These are phyloP conservation scores for Phyllotreta striolata DNA, from an alignment of 2,888 invertebrate species.

Conservation along the genomic window DNA sequence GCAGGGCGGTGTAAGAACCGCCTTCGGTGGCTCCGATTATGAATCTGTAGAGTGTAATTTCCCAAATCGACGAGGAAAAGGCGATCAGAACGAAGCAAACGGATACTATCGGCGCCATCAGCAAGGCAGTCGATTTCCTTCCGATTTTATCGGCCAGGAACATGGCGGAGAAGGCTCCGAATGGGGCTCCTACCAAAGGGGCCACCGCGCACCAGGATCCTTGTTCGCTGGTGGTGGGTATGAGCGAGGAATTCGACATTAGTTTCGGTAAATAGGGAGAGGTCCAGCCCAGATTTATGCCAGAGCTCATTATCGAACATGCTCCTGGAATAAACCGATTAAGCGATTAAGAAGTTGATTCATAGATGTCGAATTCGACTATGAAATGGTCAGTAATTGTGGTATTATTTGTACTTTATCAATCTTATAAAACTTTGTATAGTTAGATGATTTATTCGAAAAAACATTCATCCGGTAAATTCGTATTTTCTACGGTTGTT, in stretches of 20 bases:
- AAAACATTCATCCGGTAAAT: too few species aligned
- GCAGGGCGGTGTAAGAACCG: conserved; percentile 59
- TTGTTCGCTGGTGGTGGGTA: conserved; percentile 64
- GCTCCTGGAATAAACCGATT: conserved; percentile 51
- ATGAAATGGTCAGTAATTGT: neutral
- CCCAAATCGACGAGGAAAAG: conserved; percentile 65
- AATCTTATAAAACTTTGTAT: conserved; percentile 5
- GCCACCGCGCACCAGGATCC: conserved; percentile 72
- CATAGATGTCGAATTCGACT: too few species aligned
- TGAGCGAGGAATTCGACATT: conserved; percentile 60
- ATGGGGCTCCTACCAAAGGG: conserved; percentile 70
- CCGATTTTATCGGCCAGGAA: conserved; percentile 71
- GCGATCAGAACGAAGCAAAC: conserved; percentile 70
- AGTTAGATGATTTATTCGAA: conserved; percentile 9
- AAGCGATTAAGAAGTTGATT: too few species aligned
- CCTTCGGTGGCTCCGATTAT: conserved; percentile 65
- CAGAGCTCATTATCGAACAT: conserved; percentile 52
- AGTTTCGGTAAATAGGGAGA: conserved; percentile 67
- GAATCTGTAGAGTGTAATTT: conserved; percentile 62
- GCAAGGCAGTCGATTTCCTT: conserved; percentile 62
- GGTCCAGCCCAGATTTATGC: conserved; percentile 65
- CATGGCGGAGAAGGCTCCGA: conserved; percentile 70
- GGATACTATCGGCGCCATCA: conserved; percentile 60
- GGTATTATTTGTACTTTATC: too few species aligned
- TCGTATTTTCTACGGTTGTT: too few species aligned